Evolutionary conservation across 2,797 vertebrate genomes (phyloP).

Genomic region (Schizopygopsis pylzovi): DNA sequence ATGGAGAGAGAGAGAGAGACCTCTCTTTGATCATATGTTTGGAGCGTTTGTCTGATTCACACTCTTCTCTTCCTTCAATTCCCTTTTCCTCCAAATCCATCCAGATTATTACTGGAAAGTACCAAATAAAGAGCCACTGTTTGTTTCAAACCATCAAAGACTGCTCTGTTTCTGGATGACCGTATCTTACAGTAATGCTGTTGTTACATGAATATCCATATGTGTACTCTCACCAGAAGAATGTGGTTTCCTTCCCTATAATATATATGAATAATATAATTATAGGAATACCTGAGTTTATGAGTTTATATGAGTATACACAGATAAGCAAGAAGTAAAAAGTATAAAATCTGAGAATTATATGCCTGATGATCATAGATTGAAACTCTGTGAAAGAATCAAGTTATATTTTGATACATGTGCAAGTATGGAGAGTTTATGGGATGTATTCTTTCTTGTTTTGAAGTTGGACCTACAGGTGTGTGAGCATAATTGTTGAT

Average conservation of each 20-base stretch:
- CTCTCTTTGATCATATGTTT: not conserved
- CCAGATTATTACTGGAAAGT: not conserved
- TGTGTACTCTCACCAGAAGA: not conserved
- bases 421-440: too few relatives aligned
- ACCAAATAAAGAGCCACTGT: not conserved
- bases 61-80: not conserved
- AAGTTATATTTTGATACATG: too few relatives aligned
- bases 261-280: not conserved
- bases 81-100: not conserved
- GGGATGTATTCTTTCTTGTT: too few relatives aligned
- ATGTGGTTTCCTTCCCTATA: not conserved
- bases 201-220: not conserved
- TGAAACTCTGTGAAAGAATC: too few relatives aligned
- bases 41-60: not conserved
- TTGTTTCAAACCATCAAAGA: not conserved
- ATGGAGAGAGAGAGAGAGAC: not conserved
- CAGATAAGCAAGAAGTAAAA: not conserved
- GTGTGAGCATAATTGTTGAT: too few relatives aligned
- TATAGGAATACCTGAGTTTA: not conserved
- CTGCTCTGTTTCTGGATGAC: not conserved
- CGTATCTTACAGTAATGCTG: not conserved
- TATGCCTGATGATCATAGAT: too few relatives aligned
- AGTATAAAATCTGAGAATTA: not conserved
- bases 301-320: not conserved
- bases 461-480: too few relatives aligned